These are phyloP conservation scores for Cephalotes varians DNA, from an alignment of 2,888 invertebrate genomes.

Conservation along the genomic window DNA sequence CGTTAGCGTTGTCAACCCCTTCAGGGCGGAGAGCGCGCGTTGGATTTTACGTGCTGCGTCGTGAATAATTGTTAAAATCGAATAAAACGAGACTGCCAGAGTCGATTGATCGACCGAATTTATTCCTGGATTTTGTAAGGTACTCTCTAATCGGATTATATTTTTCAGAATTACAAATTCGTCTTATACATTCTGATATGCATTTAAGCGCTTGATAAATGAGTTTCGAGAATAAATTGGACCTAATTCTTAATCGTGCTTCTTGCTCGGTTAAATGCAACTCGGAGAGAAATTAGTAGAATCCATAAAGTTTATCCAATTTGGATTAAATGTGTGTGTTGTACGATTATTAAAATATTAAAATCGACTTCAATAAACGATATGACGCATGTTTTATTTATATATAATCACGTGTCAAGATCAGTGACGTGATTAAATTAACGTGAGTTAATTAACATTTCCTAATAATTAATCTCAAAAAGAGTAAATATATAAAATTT, in stretches of 20 bases:
- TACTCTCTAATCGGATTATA: constrained; percentile 33
- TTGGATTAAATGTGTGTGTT: constrained; percentile 7
- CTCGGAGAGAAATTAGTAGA: not conserved
- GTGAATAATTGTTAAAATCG: constrained; percentile 73
- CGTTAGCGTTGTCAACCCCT: constrained; percentile 73
- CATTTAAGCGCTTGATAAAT: constrained; percentile 28
- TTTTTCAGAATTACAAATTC: constrained; percentile 47
- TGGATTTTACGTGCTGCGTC: constrained; percentile 67
- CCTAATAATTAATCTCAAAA: constrained; percentile 1
- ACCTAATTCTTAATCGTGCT: constrained; percentile 14
- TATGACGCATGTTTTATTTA: constrained; percentile 19
- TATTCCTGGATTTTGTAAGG: constrained; percentile 23
- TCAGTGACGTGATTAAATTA: constrained; percentile 37
- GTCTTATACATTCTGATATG: constrained; percentile 11
- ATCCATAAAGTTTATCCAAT: constrained; percentile 12
- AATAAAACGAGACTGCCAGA: constrained; percentile 65
- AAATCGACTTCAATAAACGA: constrained; percentile 9
- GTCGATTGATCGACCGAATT: constrained; percentile 64
- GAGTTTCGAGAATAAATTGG: constrained; percentile 16
- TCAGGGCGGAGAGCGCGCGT: constrained; percentile 39
- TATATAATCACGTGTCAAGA: constrained; percentile 15
- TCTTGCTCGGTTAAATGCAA: not conserved
- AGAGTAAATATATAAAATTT: not conserved
- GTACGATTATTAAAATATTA: constrained; percentile 3
- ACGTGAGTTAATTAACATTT: constrained; percentile 23